Base-by-base conservation (phyloP, 2,113 vertebrate genomes). In the Poeciliopsis occidentalis region DNA sequence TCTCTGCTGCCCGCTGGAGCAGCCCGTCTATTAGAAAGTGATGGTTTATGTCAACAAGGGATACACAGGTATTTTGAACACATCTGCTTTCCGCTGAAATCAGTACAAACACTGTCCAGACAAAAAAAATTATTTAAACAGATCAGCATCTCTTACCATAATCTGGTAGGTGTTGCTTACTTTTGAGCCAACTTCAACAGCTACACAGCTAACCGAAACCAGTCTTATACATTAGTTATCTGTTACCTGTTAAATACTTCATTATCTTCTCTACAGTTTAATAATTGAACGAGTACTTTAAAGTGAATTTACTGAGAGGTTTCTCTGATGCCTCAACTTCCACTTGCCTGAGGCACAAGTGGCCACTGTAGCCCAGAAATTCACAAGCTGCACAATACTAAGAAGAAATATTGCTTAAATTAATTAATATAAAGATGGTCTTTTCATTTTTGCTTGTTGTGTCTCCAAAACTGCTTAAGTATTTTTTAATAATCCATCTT, bases 11-110 rank as follows among this genome's bases (percentile, higher is more conserved):
- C 67, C 65, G 32, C 74, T 79, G 63, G 75, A 79, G 68, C 68
- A 67, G 71, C 67, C 71, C 63, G 68, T 75, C 85, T 65, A 37
- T 81, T 67, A 71, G 70, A 84, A 74, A 84, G 70, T 67, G 63
- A 57, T 15, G 47, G 51, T 71, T 73, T n/a, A 31, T 74, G 57
- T 83, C 76, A 85, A 78, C 60, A 78, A 64, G 61, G 47, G 66
- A 32, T 61, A 57, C 12, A 67, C 8, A 26, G 12, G 60, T 41
- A 39, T 78, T 73, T 51, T 39, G 12, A 64, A 71, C 12, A 57
- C 51, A 31, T 0, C 62, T 61, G 31, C 65, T 51, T n/a, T 1
- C 26, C 71, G n/a, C 12, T 67, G 64, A 41, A 63, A 64, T 64
- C 17, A 69, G 17, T 60, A 3, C 2, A 85, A 66, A 75, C 22